Percentiles rank a stretch among this genome's conserved stretches.
Evolutionary conservation across 2,113 vertebrate species (phyloP).

Genomic region (Silurus asotus): DNA sequence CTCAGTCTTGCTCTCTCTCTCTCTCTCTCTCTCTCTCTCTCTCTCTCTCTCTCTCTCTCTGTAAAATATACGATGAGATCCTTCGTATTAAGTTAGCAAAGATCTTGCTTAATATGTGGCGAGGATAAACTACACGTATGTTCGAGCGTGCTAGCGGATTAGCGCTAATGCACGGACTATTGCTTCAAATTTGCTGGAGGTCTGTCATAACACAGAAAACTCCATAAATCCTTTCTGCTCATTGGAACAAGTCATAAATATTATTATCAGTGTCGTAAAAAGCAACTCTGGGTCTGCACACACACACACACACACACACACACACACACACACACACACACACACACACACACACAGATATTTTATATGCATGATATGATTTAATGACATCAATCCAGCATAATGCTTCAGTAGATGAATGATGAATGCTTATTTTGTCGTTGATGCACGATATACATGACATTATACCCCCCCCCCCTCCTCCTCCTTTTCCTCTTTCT

Average conservation of each 20-base stretch:
- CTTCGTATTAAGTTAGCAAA: constrained; percentile 18
- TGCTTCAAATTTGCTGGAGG: constrained; percentile 55
- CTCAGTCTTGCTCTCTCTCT: not conserved
- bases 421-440: constrained; percentile 63
- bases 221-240: constrained; percentile 60
- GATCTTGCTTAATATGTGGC: not conserved
- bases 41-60: too few relatives aligned
- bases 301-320: not conserved
- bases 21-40: too few relatives aligned
- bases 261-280: constrained; percentile 61
- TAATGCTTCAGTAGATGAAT: constrained; percentile 63
- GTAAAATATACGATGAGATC: not conserved
- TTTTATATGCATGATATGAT: constrained; percentile 56
- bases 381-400: constrained; percentile 55
- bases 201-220: constrained; percentile 42
- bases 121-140: not conserved
- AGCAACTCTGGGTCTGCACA: constrained; percentile 63
- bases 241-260: constrained; percentile 66
- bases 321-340: not conserved
- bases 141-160: not conserved
- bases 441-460: constrained; percentile 43
- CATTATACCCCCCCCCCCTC: constrained; percentile 33
- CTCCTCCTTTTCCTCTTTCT: not conserved
- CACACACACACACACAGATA: constrained; percentile 33
- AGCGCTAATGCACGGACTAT: not conserved